These are phyloP conservation scores for Cotesia typhae DNA, from an alignment of 1,140 invertebrate genomes.

Conservation along the genomic window DNA sequence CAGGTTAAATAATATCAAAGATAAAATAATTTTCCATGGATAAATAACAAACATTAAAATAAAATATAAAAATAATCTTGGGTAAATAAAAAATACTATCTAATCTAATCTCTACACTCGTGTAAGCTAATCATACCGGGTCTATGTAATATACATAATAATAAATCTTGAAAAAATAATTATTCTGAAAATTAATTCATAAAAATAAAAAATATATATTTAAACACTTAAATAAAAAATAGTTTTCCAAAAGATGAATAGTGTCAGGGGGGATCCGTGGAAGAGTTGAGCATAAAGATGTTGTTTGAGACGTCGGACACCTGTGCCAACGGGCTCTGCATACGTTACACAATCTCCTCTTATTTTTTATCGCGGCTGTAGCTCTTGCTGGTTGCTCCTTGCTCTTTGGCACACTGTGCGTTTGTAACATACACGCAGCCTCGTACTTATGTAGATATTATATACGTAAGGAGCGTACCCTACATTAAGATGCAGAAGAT, in stretches of 20 bases:
- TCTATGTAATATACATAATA: too few species aligned
- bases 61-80: too few species aligned
- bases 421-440: slow-evolving; percentile 35
- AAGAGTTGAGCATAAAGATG: slow-evolving; percentile 53
- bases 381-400: slow-evolving; percentile 2
- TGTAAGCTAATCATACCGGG: too few species aligned
- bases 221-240: not conserved
- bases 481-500: slow-evolving; percentile 63
- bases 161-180: too few species aligned
- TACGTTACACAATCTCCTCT: slow-evolving; percentile 39
- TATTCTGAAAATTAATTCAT: too few species aligned
- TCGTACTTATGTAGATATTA: slow-evolving; percentile 50
- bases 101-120: too few species aligned
- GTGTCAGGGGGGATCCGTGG: not conserved
- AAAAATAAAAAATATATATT: too few species aligned
- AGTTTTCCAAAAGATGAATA: not conserved
- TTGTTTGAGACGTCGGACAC: slow-evolving; percentile 57
- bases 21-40: too few species aligned
- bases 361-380: not conserved
- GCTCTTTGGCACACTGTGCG: not conserved
- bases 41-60: too few species aligned
- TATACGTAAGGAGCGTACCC: slow-evolving; percentile 53
- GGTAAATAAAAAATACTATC: too few species aligned
- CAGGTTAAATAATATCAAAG: too few species aligned
- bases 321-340: slow-evolving; percentile 51